Evolutionary conservation across 2,888 invertebrate genomes (phyloP).

Genomic region (Microctonus brassicae): DNA sequence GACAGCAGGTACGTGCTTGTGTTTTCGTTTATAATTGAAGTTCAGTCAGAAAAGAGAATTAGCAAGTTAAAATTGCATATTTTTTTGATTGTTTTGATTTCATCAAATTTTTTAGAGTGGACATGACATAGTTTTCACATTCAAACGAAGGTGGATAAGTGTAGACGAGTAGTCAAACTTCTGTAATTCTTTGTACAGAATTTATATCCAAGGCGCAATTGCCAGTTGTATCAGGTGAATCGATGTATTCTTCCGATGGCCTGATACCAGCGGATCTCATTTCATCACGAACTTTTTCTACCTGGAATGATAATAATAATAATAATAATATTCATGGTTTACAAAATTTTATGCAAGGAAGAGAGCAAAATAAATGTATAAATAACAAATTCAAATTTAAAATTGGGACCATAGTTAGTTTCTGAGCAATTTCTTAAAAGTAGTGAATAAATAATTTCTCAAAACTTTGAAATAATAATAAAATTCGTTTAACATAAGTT

Average conservation of each 20-base stretch:
- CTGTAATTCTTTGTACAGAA: slow-evolving; percentile 60
- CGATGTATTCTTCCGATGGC: slow-evolving; percentile 74
- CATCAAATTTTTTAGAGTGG: slow-evolving; percentile 25
- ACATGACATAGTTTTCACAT: not conserved
- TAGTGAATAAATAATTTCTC: too few species aligned
- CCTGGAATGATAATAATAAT: slow-evolving; percentile 50
- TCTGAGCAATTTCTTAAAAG: too few species aligned
- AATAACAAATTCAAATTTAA: too few species aligned
- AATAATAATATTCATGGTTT: too few species aligned
- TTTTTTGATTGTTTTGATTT: not conserved
- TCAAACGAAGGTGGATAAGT: slow-evolving; percentile 17
- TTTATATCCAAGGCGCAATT: slow-evolving; percentile 73
- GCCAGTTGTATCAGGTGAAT: slow-evolving; percentile 73
- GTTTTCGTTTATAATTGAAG: slow-evolving; percentile 1
- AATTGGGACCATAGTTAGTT: too few species aligned
- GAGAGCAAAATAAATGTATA: too few species aligned
- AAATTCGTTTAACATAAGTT: too few species aligned
- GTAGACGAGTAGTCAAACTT: slow-evolving; percentile 53
- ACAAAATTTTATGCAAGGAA: too few species aligned
- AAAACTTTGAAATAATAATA: too few species aligned
- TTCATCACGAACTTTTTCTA: slow-evolving; percentile 74
- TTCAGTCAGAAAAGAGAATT: slow-evolving; percentile 15
- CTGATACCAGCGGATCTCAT: slow-evolving; percentile 75
- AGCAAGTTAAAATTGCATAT: slow-evolving; percentile 2
- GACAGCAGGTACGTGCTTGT: slow-evolving; percentile 28